phyloP scores from a whole-genome alignment of 1,140 invertebrate genomes.

The Zaprionus taronus region DNA sequence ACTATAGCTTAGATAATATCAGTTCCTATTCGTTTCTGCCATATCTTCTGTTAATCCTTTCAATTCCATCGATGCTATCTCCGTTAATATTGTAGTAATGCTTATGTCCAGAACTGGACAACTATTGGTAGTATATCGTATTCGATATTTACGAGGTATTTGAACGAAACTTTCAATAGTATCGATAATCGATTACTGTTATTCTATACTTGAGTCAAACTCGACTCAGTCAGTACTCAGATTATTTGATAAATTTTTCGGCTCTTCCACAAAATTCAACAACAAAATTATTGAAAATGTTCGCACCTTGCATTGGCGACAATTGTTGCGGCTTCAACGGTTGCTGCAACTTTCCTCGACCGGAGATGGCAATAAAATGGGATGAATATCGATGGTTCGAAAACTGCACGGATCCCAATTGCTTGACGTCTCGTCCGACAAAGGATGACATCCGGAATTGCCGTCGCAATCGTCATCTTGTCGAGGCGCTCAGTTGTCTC shows the following conservation, averaged over 20 bases:
- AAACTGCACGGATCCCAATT: conserved; percentile 6
- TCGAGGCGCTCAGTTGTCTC: conserved; percentile 56
- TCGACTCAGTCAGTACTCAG: background rate
- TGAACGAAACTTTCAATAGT: too few species aligned
- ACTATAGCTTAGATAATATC: too few species aligned
- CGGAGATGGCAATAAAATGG: background rate
- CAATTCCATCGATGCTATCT: too few species aligned
- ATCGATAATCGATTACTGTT: background rate
- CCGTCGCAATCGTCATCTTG: conserved; percentile 48
- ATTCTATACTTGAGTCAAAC: background rate
- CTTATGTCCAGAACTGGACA: too few species aligned
- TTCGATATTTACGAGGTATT: too few species aligned
- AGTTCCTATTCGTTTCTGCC: too few species aligned
- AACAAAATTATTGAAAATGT: conserved; percentile 11
- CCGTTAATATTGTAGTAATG: too few species aligned
- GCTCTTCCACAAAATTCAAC: background rate
- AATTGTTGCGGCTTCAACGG: background rate
- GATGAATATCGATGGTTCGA: conserved; percentile 26
- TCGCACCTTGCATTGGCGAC: background rate
- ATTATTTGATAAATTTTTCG: background rate
- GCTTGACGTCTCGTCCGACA: background rate
- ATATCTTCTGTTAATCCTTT: too few species aligned
- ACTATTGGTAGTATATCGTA: too few species aligned
- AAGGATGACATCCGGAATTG: background rate
- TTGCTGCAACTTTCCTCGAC: background rate